Evolutionary conservation across 2,797 vertebrate species (phyloP).

Genomic region (Momotus momota): DNA sequence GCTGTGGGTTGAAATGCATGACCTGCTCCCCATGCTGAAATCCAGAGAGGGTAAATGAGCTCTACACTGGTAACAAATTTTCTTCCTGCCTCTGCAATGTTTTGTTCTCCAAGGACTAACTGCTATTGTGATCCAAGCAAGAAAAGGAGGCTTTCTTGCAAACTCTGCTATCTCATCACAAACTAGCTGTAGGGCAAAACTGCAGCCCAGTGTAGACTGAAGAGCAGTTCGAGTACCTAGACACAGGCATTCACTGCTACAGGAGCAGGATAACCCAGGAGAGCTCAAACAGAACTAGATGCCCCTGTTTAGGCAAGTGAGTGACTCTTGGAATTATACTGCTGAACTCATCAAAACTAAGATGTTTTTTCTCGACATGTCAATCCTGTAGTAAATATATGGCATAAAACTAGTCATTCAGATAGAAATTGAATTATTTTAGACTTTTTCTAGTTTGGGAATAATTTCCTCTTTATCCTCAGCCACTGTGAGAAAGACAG

Average conservation of each 20-base stretch:
- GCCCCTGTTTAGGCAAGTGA: not conserved
- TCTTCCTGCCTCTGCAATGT: not conserved
- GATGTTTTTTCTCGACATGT: not conserved
- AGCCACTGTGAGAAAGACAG: not conserved
- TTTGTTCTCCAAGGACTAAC: not conserved
- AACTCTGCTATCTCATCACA: not conserved
- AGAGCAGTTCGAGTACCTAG: not conserved
- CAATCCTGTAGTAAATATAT: not conserved
- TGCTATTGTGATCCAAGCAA: not conserved
- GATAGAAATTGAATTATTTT: not conserved
- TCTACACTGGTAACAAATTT: not conserved
- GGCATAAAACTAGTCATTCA: not conserved
- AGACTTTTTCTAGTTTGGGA: not conserved
- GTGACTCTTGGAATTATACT: not conserved
- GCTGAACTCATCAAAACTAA: not conserved
- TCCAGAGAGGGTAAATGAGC: not conserved
- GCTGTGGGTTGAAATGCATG: not conserved
- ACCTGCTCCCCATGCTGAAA: not conserved
- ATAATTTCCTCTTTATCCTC: not conserved
- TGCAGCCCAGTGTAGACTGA: not conserved
- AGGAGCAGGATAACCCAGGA: not conserved
- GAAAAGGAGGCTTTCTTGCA: slow-evolving; percentile 3
- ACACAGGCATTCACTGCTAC: not conserved
- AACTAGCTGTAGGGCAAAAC: not conserved
- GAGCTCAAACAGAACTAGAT: not conserved